Conservation (phyloP, 35 echinoderm and acorn worm species). For the Anneissia japonica region DNA sequence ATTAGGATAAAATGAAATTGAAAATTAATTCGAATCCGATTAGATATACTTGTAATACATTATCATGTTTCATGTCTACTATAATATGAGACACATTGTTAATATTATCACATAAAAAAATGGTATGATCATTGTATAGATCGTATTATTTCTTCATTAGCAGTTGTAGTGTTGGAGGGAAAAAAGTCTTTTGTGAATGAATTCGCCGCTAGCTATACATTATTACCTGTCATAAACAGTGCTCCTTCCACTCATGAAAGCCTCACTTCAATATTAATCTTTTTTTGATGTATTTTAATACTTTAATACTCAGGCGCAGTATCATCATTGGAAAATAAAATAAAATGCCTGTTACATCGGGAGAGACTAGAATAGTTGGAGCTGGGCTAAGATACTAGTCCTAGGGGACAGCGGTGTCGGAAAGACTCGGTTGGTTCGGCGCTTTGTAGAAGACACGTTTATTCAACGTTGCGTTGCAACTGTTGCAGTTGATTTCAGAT, state of each 20-base stretch:
- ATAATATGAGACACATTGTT: no score
- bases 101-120: no score
- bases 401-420: slow-evolving; percentile 78
- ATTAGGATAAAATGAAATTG: no score
- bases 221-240: neutral
- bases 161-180: neutral
- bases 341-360: neutral
- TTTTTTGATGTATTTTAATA: neutral
- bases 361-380: neutral
- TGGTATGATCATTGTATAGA: no score
- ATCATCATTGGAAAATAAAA: neutral
- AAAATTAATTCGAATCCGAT: no score
- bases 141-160: no score
- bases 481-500: neutral
- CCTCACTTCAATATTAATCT: neutral
- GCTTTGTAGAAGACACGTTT: slow-evolving; percentile 55
- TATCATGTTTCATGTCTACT: no score
- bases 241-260: neutral
- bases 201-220: neutral
- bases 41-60: no score
- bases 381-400: slow-evolving; percentile 46
- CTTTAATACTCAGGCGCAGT: neutral
- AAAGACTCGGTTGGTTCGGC: slow-evolving; percentile 65
- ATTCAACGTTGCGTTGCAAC: neutral
- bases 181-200: neutral